Percentiles rank a stretch among this genome's conserved stretches.
Conservation (phyloP, 2,888 invertebrate genomes). For the Eugnorisma glareosa region DNA sequence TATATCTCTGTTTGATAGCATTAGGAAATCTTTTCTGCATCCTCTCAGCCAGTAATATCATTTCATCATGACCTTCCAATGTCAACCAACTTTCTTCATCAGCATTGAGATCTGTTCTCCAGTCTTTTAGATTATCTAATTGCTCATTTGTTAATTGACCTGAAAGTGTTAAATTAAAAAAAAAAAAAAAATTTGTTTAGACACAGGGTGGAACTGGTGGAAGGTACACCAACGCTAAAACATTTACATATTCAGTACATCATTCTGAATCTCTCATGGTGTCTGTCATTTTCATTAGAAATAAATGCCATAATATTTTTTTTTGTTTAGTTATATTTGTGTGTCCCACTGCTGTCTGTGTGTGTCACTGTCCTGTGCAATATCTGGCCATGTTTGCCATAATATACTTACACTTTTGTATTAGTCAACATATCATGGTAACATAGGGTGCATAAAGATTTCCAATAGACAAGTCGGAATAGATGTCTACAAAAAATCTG, state of each 20-base stretch:
- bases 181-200: no score
- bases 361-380: no score
- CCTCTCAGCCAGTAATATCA: slow-evolving; percentile 93
- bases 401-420: neutral
- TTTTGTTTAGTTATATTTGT: no score
- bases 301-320: no score
- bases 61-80: slow-evolving; percentile 94
- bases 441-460: neutral
- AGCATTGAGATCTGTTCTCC: slow-evolving; percentile 89
- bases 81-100: slow-evolving; percentile 92
- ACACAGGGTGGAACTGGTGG: no score
- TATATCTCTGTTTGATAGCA: slow-evolving; percentile 91
- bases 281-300: neutral
- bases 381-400: no score
- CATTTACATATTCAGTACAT: no score
- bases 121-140: slow-evolving; percentile 88
- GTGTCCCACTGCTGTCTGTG: no score
- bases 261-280: no score
- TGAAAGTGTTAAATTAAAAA: slow-evolving; percentile 63
- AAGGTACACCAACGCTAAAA: no score
- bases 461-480: neutral
- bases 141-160: slow-evolving; percentile 84
- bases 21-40: slow-evolving; percentile 93
- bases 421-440: neutral
- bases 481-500: neutral